These are phyloP conservation scores for Carcharodon carcharias DNA, from an alignment of 2,797 vertebrate species.

Conservation along the genomic window DNA sequence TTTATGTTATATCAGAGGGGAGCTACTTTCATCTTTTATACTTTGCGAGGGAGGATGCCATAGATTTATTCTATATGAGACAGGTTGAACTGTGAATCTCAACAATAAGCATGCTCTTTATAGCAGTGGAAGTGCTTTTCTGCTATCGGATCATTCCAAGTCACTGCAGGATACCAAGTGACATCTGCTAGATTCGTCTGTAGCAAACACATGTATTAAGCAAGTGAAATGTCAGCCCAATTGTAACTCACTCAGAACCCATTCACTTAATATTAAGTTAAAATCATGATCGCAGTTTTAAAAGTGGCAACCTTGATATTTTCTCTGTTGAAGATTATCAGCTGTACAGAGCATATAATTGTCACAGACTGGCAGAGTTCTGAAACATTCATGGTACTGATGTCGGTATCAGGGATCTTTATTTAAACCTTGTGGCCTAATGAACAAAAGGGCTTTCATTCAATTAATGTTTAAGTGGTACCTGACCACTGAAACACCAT, in stretches of 20 bases:
- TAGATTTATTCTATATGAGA: neutral
- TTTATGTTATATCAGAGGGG: neutral
- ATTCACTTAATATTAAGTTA: too few species aligned
- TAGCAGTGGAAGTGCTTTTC: neutral
- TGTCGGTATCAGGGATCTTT: neutral
- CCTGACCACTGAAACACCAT: neutral
- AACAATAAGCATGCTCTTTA: neutral
- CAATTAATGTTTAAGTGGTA: neutral
- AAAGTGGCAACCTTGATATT: neutral
- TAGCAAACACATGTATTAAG: neutral
- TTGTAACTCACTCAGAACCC: too few species aligned
- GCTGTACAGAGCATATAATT: neutral
- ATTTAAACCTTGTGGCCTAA: neutral
- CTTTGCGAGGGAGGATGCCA: neutral
- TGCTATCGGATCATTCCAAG: neutral
- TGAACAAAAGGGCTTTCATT: neutral
- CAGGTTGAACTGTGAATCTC: neutral
- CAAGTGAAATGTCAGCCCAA: neutral
- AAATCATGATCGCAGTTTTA: neutral
- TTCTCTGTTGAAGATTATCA: neutral
- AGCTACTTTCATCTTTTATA: neutral
- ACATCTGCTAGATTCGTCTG: neutral
- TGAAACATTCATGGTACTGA: neutral
- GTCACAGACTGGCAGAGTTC: neutral
- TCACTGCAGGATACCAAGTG: neutral